Evolutionary conservation across 2,888 invertebrate species (phyloP), one percentile per base, ranked within the genome.

Genomic region (Mesorhabditis spiculigera): DNA sequence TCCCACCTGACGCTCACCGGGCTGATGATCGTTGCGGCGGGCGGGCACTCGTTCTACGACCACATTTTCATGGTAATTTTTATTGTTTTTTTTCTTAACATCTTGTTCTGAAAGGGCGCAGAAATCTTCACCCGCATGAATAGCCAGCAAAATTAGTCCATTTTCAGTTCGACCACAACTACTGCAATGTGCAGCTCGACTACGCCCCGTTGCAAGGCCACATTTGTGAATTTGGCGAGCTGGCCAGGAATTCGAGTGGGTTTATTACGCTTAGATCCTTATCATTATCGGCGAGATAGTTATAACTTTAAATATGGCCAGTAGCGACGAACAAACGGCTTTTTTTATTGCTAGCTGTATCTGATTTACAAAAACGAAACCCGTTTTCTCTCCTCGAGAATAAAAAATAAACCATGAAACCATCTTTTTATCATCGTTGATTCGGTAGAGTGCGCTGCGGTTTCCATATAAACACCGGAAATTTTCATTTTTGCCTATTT

Each of bases 1-100:
- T 90, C 91, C n/a, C 96, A 93, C 86, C 93, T 94, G 88, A 91
- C 93, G 4, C 84, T 91, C 6, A 96, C 95, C 43, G 91, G 92
- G 69, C 82, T 91, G n/a, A 87, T 87, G 72, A 86, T 87, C 42
- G 81, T 85, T 66, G 73, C 84, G 65, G 83, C 84, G n/a, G 87
- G 87, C 43, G 87, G 86, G 77, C 86, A 86, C 64, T 80, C 87
- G 13, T 87, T 87, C 74, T 85, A 82, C 65, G 85, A 86, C 67
- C 87, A 87, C 75, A 43, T 78, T 4, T 77, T 77, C 65, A 68
- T 72, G 66, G 79, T 78, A 66, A 28, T 28, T 28, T 28, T 28
- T 28, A 28, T 28, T 28, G 28, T 28, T 28, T 1, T 28, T 28
- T n/a, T 28, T 28, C 28, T 1, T 28, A 3, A 58, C n/a, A 3